A percentile compares a stretch with the other conserved stretches of the same genome.
These are phyloP conservation scores for Periplaneta americana DNA, from an alignment of 1,140 invertebrate species.

Conservation along the genomic window DNA sequence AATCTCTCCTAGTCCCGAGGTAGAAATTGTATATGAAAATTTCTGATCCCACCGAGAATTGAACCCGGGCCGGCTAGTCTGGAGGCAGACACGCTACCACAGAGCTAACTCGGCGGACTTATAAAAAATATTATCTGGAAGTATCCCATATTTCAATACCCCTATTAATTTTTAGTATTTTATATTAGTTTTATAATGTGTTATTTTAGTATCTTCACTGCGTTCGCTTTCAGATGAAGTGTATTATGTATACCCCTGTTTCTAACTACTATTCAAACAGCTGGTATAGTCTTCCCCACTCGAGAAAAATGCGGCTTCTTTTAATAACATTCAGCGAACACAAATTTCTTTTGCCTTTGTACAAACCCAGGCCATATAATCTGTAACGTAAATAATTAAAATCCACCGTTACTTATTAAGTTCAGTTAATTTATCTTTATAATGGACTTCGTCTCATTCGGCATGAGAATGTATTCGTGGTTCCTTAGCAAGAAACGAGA, in stretches of 20 bases:
- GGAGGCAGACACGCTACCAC: too few species aligned
- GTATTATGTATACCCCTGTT: not conserved
- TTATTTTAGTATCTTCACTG: too few species aligned
- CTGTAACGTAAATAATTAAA: not conserved
- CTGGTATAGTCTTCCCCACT: not conserved
- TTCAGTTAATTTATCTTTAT: not conserved
- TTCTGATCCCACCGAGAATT: too few species aligned
- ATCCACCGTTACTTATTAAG: not conserved
- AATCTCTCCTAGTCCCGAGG: too few species aligned
- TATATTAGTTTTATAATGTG: too few species aligned
- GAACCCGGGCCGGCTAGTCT: too few species aligned
- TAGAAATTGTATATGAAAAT: too few species aligned
- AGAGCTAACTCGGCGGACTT: too few species aligned
- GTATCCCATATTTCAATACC: too few species aligned
- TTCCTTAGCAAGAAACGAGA: not conserved
- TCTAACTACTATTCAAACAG: not conserved
- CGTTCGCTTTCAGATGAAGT: too few species aligned
- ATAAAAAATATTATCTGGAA: too few species aligned
- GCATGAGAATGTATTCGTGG: not conserved
- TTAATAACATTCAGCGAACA: not conserved
- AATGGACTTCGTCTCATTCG: not conserved
- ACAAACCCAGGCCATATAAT: not conserved
- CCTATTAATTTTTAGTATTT: too few species aligned
- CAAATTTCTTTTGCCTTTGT: not conserved
- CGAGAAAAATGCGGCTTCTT: not conserved